phyloP scores from a whole-genome alignment of 2,888 invertebrate species.

The Agonopterix arenella region DNA sequence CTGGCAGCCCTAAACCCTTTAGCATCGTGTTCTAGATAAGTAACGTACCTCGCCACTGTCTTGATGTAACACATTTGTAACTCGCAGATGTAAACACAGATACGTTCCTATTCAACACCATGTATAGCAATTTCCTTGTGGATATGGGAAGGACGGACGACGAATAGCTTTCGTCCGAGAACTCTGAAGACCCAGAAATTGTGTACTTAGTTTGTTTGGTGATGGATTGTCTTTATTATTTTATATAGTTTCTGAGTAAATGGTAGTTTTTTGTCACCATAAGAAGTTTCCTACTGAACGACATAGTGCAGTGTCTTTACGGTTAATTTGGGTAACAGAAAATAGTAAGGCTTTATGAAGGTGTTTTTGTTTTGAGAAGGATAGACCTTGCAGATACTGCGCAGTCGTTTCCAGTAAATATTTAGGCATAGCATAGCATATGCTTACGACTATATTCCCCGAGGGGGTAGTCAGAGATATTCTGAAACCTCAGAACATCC shows the following conservation, averaged over 20 bases:
- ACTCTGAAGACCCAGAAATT: constrained; percentile 19
- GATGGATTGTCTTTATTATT: constrained; percentile 3
- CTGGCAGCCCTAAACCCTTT: constrained; percentile 35
- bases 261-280: background rate
- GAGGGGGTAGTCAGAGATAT: too few species aligned
- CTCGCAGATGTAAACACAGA: constrained; percentile 64
- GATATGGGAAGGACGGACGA: constrained; percentile 9
- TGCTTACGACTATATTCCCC: too few species aligned
- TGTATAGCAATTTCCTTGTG: constrained; percentile 45
- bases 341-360: too few species aligned
- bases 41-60: constrained; percentile 52
- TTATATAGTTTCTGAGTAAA: background rate
- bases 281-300: too few species aligned
- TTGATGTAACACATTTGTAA: constrained; percentile 73
- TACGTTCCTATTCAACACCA: constrained; percentile 45
- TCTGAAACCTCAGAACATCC: too few species aligned
- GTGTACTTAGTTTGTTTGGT: constrained; percentile 11
- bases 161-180: constrained; percentile 4
- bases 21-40: constrained; percentile 42
- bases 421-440: too few species aligned
- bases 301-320: too few species aligned
- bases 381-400: too few species aligned
- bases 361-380: too few species aligned
- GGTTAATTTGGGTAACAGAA: too few species aligned
- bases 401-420: too few species aligned